Conservation (phyloP, 2,113 vertebrate species). For the Mirounga angustirostris region DNA sequence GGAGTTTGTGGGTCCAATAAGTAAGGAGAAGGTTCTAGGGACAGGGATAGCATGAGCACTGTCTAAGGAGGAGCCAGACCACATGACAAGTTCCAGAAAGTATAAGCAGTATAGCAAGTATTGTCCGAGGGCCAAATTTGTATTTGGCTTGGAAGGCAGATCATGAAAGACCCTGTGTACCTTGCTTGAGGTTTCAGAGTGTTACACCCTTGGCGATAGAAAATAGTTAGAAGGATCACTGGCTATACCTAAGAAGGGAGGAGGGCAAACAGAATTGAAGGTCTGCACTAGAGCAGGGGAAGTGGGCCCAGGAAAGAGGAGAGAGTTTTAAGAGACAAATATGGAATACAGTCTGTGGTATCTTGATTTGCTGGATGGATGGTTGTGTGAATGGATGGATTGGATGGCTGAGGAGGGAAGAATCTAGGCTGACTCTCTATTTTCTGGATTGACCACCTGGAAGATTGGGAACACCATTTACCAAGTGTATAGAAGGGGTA, state of each 20-base stretch:
- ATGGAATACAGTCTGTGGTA: background rate
- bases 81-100: background rate
- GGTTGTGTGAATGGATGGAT: background rate
- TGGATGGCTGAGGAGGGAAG: background rate
- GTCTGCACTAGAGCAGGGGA: background rate
- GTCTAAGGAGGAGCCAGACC: background rate
- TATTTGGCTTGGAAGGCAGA: background rate
- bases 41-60: background rate
- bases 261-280: background rate
- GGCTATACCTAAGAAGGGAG: background rate
- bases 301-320: background rate
- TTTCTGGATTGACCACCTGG: background rate
- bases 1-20: background rate
- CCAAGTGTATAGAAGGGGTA: background rate
- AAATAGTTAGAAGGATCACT: background rate
- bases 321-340: background rate
- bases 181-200: background rate
- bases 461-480: background rate
- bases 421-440: background rate
- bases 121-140: background rate
- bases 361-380: background rate
- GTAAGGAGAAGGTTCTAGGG: background rate
- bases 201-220: background rate
- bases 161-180: background rate
- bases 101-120: background rate